Evolutionary conservation across 1,140 invertebrate species (phyloP), one percentile per base, ranked within the genome.

Genomic region (Papilio polyxenes): DNA sequence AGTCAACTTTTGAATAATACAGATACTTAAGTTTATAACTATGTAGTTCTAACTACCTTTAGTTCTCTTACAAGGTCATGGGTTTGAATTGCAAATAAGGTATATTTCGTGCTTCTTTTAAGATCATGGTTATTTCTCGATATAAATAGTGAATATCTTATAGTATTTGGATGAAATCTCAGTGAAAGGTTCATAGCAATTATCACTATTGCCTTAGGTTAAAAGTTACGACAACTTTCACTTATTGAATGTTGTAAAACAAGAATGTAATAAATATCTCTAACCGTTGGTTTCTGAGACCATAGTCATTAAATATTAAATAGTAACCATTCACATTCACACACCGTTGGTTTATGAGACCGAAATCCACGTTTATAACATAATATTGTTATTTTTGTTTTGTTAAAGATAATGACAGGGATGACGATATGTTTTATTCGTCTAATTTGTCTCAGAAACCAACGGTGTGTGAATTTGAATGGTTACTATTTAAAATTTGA

Each of bases 231-330:
- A 72, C 62, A 31, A 69, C 65, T 72, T 72, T 72, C 65, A 72
- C 65, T 72, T 72, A 72, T 72, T 72, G 65, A 72, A 72, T 72
- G 65, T 72, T 72, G 65, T 72, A 72, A 72, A 40, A 40, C 65
- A 37, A 72, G 65, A 72, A 72, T 37, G 23, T 69, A 37, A 31
- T 72, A 72, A 72, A 72, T 72, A 37, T 65, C 62, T 65, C 62
- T 65, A 11, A 65, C 8, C 4, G 15, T 31, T 0, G 23, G 23
- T 31, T 31, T 31, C 23, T 31, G 23, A 31, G 23, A 31, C 23
- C 23, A 31, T 31, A 31, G 23, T 31, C 23, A 31, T 31, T 31
- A 31, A 31, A 31, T 31, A 31, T 31, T 31, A 31, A 31, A 31
- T 31, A 31, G 23, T 31, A 31, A 31, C 23, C 23, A 31, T 31